phyloP scores from a whole-genome alignment of 2,113 vertebrate species.

The Phrynocephalus versicolor region DNA sequence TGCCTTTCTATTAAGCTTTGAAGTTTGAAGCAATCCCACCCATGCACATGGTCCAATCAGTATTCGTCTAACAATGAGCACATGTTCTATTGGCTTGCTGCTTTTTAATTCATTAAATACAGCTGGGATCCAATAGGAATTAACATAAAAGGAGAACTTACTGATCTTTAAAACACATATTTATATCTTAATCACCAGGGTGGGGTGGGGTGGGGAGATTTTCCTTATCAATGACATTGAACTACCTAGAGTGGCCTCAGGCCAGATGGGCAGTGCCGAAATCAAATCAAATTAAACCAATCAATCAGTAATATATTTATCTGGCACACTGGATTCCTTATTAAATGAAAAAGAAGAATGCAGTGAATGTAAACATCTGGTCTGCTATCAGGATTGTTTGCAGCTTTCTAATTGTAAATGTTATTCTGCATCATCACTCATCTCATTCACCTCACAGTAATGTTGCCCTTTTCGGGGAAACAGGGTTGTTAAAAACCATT shows the following conservation, averaged over 20 bases:
- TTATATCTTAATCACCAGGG: background rate
- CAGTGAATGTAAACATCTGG: background rate
- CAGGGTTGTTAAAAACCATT: background rate
- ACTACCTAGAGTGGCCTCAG: too few relatives aligned
- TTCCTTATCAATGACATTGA: background rate
- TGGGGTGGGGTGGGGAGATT: background rate
- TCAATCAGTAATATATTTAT: too few relatives aligned
- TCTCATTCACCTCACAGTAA: background rate
- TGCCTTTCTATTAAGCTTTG: constrained; percentile 62
- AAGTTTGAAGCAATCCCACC: constrained; percentile 62
- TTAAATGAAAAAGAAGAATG: background rate
- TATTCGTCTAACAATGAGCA: constrained; percentile 61
- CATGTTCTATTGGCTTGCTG: constrained; percentile 69
- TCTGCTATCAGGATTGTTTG: background rate
- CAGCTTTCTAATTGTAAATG: background rate
- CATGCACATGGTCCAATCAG: constrained; percentile 51
- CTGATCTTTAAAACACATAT: constrained; percentile 43
- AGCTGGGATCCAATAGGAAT: constrained; percentile 63
- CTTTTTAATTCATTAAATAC: constrained; percentile 68
- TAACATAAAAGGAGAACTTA: constrained; percentile 48
- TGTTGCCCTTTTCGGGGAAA: background rate
- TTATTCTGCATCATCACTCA: too few relatives aligned
- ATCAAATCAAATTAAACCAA: too few relatives aligned
- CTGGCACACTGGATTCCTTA: background rate
- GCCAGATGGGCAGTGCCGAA: too few relatives aligned